A percentile compares a stretch with the other conserved stretches of the same genome.
phyloP scores from a whole-genome alignment of 2,888 invertebrate species.

The Scaptomyza polygonia region DNA sequence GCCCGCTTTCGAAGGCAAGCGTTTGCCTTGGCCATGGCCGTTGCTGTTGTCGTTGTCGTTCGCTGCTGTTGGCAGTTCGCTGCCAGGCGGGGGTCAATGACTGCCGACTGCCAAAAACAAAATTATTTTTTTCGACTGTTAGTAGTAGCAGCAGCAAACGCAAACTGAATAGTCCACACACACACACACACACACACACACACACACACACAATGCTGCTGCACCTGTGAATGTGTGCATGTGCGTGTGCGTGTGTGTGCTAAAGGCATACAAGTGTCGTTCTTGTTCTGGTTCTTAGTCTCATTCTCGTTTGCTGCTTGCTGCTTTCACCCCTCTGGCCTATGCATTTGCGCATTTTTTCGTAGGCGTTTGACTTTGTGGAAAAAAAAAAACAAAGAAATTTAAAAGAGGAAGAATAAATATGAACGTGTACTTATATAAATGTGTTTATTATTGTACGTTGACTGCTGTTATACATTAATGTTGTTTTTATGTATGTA shows the following conservation, averaged over 20 bases:
- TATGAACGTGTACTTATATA: not conserved
- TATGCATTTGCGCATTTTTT: conserved; percentile 76
- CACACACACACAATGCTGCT: conserved; percentile 45
- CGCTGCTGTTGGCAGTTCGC: conserved; percentile 13
- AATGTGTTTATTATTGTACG: not conserved
- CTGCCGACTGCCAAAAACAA: conserved; percentile 76
- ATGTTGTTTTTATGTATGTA: conserved; percentile 6
- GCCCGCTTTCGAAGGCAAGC: conserved; percentile 1
- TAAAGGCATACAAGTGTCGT: conserved; percentile 70
- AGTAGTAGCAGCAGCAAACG: conserved; percentile 58
- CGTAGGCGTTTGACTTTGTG: conserved; percentile 68
- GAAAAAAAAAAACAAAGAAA: conserved; percentile 12
- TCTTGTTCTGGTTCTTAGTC: conserved; percentile 52
- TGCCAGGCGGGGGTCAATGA: conserved; percentile 72
- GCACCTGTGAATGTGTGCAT: conserved; percentile 27
- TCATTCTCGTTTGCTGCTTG: too few species aligned
- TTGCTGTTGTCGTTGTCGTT: conserved; percentile 9
- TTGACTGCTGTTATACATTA: conserved; percentile 21
- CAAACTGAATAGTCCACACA: conserved; percentile 74
- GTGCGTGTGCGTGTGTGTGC: conserved; percentile 31
- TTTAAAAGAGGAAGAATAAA: not conserved
- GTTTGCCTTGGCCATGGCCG: conserved; percentile 24
- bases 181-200: conserved; percentile 53
- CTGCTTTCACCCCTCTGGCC: too few species aligned
- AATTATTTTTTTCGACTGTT: conserved; percentile 57